Base-by-base conservation (phyloP, 2,113 vertebrate genomes). In the Diadophis punctatus region DNA sequence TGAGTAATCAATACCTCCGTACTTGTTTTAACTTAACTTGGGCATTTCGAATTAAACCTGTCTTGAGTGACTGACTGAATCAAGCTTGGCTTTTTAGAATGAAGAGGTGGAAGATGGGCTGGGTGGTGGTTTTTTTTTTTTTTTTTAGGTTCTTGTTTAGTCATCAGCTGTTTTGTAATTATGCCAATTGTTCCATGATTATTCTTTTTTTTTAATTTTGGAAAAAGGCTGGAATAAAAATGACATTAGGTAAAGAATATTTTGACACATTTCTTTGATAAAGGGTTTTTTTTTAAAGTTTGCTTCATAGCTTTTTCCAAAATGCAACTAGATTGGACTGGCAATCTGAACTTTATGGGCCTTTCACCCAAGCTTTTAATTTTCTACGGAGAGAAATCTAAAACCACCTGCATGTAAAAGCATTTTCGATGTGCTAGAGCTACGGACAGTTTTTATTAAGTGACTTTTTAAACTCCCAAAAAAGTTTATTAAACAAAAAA, bases 341-440 rank as follows among this genome's bases (percentile, higher is more conserved):
- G 87, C 92, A 95, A 91, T 91, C 51, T 87, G 63, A 34, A 93
- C 3, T 27, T 89, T 94, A 92, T 93, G 95, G 93, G n/a, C 94
- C 94, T 96, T 96, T 96, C 68, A 95, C 93, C 93, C 12, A 91
- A 90, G 93, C 46, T 95, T 96, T 95, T 95, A 92, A 94, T 96
- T 96, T 96, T 95, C 96, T 95, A 89, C 90, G 56, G 95, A 93
- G 63, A 90, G 93, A 91, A n/a, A 20, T 87, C 56, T 39, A 23
- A 86, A 90, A 94, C 90, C 92, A 95, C 95, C 93, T 96, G 96
- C 96, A 97, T 97, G 97, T 96, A 94, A 86, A 87, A 95, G 23
- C 97, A 91, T 97, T 97, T 97, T 97, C 96, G 95, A 97, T 97
- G 97, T 97, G 96, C 96, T 96, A 96, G 60, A 97, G 94, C 91